A percentile compares a stretch with the other conserved stretches of the same genome.
Evolutionary conservation across 2,888 invertebrate species (phyloP).

Genomic region (Pecten maximus): DNA sequence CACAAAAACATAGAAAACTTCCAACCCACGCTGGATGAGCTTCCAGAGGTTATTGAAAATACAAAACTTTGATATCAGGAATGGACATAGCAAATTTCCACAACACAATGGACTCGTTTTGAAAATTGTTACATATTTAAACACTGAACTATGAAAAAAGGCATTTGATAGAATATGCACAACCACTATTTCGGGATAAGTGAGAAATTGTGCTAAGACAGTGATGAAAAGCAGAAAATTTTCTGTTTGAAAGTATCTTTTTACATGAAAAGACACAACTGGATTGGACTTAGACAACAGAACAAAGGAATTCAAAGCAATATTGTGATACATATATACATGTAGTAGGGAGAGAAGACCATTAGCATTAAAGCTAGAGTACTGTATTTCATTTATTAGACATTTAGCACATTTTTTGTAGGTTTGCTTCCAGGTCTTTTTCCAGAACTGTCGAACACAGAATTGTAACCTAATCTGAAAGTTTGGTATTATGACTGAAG

Average conservation of each 20-base stretch:
- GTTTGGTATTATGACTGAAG: no score
- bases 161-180: not conserved
- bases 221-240: not conserved
- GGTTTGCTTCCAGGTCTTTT: no score
- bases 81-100: not conserved
- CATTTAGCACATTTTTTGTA: no score
- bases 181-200: not conserved
- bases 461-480: no score
- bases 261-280: not conserved
- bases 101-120: not conserved
- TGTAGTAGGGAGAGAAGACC: no score
- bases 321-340: not conserved
- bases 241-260: not conserved
- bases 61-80: conserved; percentile 62
- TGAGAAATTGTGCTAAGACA: not conserved
- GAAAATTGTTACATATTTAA: no score
- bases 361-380: no score
- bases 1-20: conserved; percentile 23
- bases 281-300: not conserved
- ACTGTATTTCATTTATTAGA: no score
- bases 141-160: not conserved
- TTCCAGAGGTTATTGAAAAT: conserved; percentile 68
- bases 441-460: no score
- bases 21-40: conserved; percentile 36
- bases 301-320: not conserved